A percentile compares a stretch with the other conserved stretches of the same genome.
Evolutionary conservation across 2,113 vertebrate species (phyloP).

Genomic region (Excalfactoria chinensis): DNA sequence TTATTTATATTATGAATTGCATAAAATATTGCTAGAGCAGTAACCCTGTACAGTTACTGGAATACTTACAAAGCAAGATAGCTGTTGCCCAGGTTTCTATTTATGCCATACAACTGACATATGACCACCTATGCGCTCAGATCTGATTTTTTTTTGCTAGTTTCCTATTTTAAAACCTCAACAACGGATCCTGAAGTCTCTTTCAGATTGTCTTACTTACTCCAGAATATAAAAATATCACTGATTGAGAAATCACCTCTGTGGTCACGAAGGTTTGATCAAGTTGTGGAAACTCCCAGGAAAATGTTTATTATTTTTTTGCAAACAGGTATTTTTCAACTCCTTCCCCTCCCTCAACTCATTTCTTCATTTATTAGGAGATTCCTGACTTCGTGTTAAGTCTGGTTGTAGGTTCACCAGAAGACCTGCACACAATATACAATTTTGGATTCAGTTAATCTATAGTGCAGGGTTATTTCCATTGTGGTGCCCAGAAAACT

Average conservation of each 20-base stretch:
- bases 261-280: background rate
- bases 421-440: background rate
- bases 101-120: background rate
- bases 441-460: background rate
- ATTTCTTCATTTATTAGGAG: background rate
- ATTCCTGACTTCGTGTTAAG: background rate
- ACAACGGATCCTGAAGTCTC: background rate
- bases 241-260: background rate
- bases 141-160: background rate
- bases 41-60: background rate
- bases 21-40: background rate
- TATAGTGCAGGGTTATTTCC: background rate
- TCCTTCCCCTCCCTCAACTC: background rate
- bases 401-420: background rate
- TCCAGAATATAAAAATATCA: background rate
- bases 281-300: background rate
- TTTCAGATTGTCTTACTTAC: background rate
- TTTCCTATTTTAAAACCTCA: background rate
- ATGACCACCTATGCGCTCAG: background rate
- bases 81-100: background rate
- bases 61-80: background rate
- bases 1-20: background rate
- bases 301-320: background rate
- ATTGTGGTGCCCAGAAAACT: background rate
- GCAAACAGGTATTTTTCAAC: background rate